Percentiles rank a stretch among this genome's conserved stretches.
These are phyloP conservation scores for Netelia melanura DNA, from an alignment of 2,888 invertebrate species.

Conservation along the genomic window DNA sequence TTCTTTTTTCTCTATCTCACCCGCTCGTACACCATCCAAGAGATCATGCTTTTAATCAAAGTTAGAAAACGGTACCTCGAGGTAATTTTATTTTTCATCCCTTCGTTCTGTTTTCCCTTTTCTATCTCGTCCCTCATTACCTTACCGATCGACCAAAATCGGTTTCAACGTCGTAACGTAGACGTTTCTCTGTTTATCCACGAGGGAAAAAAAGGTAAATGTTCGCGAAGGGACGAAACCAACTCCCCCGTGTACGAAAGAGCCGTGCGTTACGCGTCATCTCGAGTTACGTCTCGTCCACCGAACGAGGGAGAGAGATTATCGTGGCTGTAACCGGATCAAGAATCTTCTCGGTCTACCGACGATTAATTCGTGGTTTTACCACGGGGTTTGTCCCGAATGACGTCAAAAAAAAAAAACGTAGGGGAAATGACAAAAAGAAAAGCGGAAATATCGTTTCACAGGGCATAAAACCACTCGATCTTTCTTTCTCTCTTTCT, in stretches of 20 bases:
- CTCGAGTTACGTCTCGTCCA: not conserved
- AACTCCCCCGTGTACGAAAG: too few relatives aligned
- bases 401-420: not conserved
- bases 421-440: not conserved
- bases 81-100: too few relatives aligned
- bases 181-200: too few relatives aligned
- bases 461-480: slow-evolving; percentile 14
- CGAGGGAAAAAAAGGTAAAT: too few relatives aligned
- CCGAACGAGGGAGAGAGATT: slow-evolving; percentile 9
- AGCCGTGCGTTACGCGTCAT: too few relatives aligned
- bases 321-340: slow-evolving; percentile 11
- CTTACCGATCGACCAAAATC: too few relatives aligned
- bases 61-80: too few relatives aligned
- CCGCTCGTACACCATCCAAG: not conserved
- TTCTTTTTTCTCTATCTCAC: not conserved
- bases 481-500: not conserved
- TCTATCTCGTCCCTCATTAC: too few relatives aligned
- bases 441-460: slow-evolving; percentile 25
- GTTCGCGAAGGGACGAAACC: too few relatives aligned
- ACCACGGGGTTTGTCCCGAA: not conserved
- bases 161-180: too few relatives aligned
- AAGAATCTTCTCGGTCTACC: slow-evolving; percentile 5
- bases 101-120: too few relatives aligned
- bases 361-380: slow-evolving; percentile 50
- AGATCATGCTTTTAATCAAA: too few relatives aligned